phyloP scores from a whole-genome alignment of 1,140 invertebrate genomes.

The Episyrphus balteatus region DNA sequence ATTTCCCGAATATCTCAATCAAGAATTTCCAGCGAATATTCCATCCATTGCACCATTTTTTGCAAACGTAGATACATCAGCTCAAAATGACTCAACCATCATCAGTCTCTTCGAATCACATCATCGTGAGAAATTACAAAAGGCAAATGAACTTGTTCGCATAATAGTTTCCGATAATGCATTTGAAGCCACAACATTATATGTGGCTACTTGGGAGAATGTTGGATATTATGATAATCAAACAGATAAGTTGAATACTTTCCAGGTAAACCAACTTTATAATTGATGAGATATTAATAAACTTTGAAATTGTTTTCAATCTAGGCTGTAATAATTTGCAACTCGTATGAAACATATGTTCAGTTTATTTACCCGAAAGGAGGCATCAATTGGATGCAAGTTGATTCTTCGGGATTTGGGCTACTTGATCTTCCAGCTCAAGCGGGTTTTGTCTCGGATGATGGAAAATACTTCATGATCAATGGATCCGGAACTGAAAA shows the following conservation, averaged over 20 bases:
- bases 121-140: conserved; percentile 48
- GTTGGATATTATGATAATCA: conserved; percentile 37
- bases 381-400: conserved; percentile 86
- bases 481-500: no score
- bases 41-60: conserved; percentile 85
- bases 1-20: conserved; percentile 72
- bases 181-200: conserved; percentile 48
- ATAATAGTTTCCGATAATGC: conserved; percentile 55
- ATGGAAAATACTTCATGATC: no score
- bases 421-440: conserved; percentile 75
- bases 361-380: no score
- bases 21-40: conserved; percentile 81
- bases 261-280: conserved; percentile 36
- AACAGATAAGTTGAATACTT: conserved; percentile 45
- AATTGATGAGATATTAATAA: conserved; percentile 72
- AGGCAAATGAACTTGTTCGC: conserved; percentile 54
- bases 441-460: no score
- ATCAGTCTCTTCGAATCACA: conserved; percentile 71
- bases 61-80: conserved; percentile 74
- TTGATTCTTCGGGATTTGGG: conserved; percentile 49
- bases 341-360: no score
- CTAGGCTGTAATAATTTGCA: no score
- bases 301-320: conserved; percentile 71
- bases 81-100: conserved; percentile 42
- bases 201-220: no score